Evolutionary conservation across 2,797 vertebrate species (phyloP).

Genomic region (Rhabdophis nuchalis): DNA sequence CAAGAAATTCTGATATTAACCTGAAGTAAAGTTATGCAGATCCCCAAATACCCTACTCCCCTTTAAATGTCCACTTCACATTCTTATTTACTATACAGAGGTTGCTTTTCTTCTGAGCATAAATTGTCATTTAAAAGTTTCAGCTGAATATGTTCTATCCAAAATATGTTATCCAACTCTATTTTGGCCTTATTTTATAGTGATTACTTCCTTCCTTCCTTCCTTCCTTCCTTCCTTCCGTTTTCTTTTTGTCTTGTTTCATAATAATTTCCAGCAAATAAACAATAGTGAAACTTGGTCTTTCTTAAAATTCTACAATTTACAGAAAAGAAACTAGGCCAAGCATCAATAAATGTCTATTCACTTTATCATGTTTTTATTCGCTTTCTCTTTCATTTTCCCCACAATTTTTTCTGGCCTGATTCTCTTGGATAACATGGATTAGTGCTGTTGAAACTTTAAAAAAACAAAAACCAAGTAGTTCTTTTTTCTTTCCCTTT

Average conservation of each 20-base stretch:
- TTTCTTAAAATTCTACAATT: not conserved
- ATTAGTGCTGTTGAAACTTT: constrained; percentile 41
- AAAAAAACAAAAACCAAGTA: constrained; percentile 35
- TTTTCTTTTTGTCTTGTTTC: not conserved
- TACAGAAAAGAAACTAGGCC: not conserved
- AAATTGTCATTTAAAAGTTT: not conserved
- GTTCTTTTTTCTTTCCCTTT: constrained; percentile 46
- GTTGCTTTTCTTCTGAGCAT: not conserved
- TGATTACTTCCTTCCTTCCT: not conserved
- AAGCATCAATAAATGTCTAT: not conserved
- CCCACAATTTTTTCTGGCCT: not conserved
- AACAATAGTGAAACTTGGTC: constrained; percentile 27
- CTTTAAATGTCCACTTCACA: not conserved
- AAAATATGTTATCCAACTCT: not conserved
- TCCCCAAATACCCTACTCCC: no score
- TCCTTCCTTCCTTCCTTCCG: not conserved
- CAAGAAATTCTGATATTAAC: constrained; percentile 30
- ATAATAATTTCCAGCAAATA: not conserved
- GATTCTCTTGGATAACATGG: constrained; percentile 34
- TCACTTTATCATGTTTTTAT: not conserved
- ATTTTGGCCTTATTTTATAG: not conserved
- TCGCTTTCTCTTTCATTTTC: not conserved
- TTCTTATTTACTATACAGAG: not conserved
- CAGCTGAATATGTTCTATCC: not conserved
- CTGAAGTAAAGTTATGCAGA: not conserved